Conservation (phyloP, 2,888 invertebrate genomes). For the Pristionchus mayeri region DNA sequence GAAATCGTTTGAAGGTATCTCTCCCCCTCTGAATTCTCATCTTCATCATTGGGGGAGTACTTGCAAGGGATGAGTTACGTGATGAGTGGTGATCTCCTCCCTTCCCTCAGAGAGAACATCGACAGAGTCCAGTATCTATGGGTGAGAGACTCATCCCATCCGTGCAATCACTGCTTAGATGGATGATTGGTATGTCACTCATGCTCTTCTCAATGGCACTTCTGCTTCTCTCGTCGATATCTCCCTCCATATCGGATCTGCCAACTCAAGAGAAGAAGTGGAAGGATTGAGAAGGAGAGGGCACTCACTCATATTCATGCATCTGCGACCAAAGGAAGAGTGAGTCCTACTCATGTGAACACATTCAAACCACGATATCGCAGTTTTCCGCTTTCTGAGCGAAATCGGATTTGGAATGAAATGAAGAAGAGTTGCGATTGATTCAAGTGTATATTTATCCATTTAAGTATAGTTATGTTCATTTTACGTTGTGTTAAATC, state of each 20-base stretch:
- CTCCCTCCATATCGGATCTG: not conserved
- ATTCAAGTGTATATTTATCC: too few relatives aligned
- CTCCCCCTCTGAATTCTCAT: not conserved
- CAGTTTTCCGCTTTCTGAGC: not conserved
- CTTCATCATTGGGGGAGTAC: not conserved
- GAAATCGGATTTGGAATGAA: not conserved
- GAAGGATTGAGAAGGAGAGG: not conserved
- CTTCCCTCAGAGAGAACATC: not conserved
- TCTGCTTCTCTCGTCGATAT: conserved; percentile 28
- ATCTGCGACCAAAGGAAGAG: conserved; percentile 17
- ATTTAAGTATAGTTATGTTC: too few relatives aligned
- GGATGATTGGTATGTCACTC: conserved; percentile 43
- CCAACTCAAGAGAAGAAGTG: not conserved
- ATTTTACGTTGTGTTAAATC: too few relatives aligned
- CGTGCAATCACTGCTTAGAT: not conserved
- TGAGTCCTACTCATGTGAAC: too few relatives aligned
- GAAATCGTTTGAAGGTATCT: not conserved
- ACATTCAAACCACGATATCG: not conserved
- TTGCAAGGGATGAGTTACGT: conserved; percentile 38
- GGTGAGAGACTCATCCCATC: too few relatives aligned
- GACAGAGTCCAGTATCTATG: not conserved
- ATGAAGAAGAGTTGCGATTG: not conserved
- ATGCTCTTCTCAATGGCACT: conserved; percentile 31
- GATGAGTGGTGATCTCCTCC: not conserved
- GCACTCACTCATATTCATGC: not conserved